Evolutionary conservation across 2,797 vertebrate genomes (phyloP), one percentile per base, ranked within the genome.

Genomic region (Coccyzus lansbergi): DNA sequence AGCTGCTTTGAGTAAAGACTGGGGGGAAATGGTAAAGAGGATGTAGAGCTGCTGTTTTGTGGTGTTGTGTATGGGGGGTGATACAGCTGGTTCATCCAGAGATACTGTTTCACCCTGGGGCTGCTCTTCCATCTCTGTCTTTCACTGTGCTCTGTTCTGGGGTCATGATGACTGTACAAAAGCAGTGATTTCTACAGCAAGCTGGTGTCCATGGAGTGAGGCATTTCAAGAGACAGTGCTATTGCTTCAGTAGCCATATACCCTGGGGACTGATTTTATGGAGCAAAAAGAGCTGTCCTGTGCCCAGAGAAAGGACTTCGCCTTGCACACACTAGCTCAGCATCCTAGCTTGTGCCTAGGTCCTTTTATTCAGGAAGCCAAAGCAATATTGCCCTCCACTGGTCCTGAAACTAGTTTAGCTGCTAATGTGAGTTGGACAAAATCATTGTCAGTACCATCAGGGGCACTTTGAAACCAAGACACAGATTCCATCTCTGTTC

Each of bases 361-460:
- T 75, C n/a, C 55, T 29, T 81, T 83, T 80, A 21, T 70, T 80
- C 28, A 51, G 49, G 60, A 92, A 95, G 95, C 95, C 95, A 96
- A 96, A 95, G 49, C 78, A 96, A 96, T 96, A 93, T 95, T 94
- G 92, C 86, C 68, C 95, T 95, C 94, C 95, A 79, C 68, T 96
- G 94, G 88, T 94, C 95, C 92, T 85, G 94, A 96, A 95, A 95
- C 82, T 85, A 83, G 81, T 93, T 96, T 93, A 90, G 62, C 78
- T 93, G 72, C 64, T 95, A 92, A 95, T 87, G 68, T 36, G 53
- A 68, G 79, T 62, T 87, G 91, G 87, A 91, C 92, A 83, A 44
- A 80, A 68, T 56, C 18, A 0, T 33, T 67, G 36, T 64, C 16
- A 8, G 58, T 85, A 29, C 78, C 90, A 91, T 51, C 79, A 95